Base-by-base conservation (phyloP, 2,888 invertebrate genomes). In the Yponomeuta sedellus region DNA sequence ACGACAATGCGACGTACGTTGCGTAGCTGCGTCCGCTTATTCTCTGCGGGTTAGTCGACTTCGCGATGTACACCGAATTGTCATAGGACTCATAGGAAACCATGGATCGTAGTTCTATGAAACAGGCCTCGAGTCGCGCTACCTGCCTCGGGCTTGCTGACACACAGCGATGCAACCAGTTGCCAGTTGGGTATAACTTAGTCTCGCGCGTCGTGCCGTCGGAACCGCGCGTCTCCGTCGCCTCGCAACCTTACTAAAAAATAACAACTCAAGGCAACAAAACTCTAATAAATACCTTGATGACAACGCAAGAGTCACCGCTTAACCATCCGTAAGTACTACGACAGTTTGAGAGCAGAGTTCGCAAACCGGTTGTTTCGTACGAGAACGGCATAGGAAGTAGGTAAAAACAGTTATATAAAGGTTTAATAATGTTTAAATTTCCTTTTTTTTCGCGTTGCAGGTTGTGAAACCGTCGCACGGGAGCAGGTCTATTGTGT, bases 321-420 rank as follows among this genome's bases (percentile, higher is more conserved):
- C 20, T n/a, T 64, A 39, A 28, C 56, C 62, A 39, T 63, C 61
- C 67, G 62, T 67, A 44, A 56, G 64, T 67, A 34, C 22, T 65
- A 70, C 34, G 34, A 34, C 34, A 34, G 34, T 34, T 34, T 8
- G 34, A 34, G 34, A 34, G 34, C 34, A 70, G 61, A 69, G 67
- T 67, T 57, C 10, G 8, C 1, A 34, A 52, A 65, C 39, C 11
- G 57, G 28, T 61, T 66, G 62, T 10, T 66, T 62, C 8, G 16
- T 20, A 59, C 8, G 68, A 69, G 68, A 68, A 66, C 61, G 64
- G 70, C 81, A 82, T 81, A 79, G 77, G 85, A 84, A 85, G 82
- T 80, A 74, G 73, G 72, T 68, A 73, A 71, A 70, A 65, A 82
- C 82, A 81, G 86, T 87, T 85, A 86, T 78, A 85, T 87, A 85